Percentiles rank a stretch among this genome's conserved stretches.
Evolutionary conservation across 2,888 invertebrate genomes (phyloP).

Genomic region (Tachina grossa): DNA sequence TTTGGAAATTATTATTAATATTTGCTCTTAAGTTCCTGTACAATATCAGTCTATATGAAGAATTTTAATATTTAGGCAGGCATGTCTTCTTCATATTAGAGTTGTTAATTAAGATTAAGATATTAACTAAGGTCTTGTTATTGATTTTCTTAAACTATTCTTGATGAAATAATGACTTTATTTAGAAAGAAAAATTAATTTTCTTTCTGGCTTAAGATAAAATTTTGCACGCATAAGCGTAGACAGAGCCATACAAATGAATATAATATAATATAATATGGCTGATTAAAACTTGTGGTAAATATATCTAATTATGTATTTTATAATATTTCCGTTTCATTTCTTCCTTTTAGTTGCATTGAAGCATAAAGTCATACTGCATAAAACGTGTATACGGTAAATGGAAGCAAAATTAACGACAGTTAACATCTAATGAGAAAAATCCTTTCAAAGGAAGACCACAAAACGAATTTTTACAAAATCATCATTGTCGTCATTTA

Average conservation of each 20-base stretch:
- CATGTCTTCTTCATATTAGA: too few relatives aligned
- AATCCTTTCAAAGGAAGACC: constrained; percentile 10
- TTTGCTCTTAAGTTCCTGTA: too few relatives aligned
- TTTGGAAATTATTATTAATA: too few relatives aligned
- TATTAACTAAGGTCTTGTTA: too few relatives aligned
- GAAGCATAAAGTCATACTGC: neutral
- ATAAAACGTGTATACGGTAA: neutral
- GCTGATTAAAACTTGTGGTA: constrained; percentile 28
- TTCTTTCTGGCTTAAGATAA: neutral
- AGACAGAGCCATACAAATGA: neutral
- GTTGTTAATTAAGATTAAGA: too few relatives aligned
- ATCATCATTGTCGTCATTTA: constrained; percentile 3
- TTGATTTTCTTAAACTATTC: too few relatives aligned
- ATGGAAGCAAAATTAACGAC: constrained; percentile 26
- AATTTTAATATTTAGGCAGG: too few relatives aligned
- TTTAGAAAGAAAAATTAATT: too few relatives aligned
- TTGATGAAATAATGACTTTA: too few relatives aligned
- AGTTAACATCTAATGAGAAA: constrained; percentile 42
- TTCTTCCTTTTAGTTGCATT: constrained; percentile 32
- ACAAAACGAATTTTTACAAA: constrained; percentile 2
- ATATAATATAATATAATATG: too few relatives aligned
- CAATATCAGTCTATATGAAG: too few relatives aligned
- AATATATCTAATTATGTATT: constrained; percentile 17
- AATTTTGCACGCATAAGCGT: neutral
- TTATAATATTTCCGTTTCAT: constrained; percentile 59